Conservation (phyloP, 2,888 invertebrate genomes). For the Caradrina kadenii region DNA sequence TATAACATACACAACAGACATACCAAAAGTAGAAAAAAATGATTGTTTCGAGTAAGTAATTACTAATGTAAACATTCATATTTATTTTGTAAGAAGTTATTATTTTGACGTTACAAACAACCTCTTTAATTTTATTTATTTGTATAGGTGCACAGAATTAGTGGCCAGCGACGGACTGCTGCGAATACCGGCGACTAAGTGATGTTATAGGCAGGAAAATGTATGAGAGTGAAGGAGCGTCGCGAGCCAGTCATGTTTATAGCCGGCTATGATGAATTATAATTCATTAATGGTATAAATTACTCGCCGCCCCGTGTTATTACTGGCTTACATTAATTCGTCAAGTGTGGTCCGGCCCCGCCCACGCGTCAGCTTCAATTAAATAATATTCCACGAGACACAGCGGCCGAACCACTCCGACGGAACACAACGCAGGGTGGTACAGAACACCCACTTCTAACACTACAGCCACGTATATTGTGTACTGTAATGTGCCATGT, state of each 20-base stretch:
- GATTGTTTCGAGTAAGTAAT: no score
- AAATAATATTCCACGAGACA: constrained; percentile 63
- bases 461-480: no score
- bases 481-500: no score
- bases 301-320: constrained; percentile 69
- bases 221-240: constrained; percentile 48
- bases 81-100: no score
- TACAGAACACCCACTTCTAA: constrained; percentile 9
- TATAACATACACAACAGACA: no score
- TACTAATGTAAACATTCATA: no score
- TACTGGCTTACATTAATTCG: constrained; percentile 75
- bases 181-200: constrained; percentile 16
- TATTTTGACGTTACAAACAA: no score
- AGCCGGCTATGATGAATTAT: constrained; percentile 69
- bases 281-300: constrained; percentile 72
- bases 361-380: constrained; percentile 65
- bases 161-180: background rate
- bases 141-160: background rate
- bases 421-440: background rate
- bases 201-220: constrained; percentile 42
- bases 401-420: constrained; percentile 4
- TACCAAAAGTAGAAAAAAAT: no score
- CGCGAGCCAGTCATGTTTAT: constrained; percentile 53
- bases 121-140: no score
- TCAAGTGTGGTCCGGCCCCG: constrained; percentile 78